These are phyloP conservation scores for Centroberyx gerrardi DNA, from an alignment of 2,797 vertebrate species.

Conservation along the genomic window DNA sequence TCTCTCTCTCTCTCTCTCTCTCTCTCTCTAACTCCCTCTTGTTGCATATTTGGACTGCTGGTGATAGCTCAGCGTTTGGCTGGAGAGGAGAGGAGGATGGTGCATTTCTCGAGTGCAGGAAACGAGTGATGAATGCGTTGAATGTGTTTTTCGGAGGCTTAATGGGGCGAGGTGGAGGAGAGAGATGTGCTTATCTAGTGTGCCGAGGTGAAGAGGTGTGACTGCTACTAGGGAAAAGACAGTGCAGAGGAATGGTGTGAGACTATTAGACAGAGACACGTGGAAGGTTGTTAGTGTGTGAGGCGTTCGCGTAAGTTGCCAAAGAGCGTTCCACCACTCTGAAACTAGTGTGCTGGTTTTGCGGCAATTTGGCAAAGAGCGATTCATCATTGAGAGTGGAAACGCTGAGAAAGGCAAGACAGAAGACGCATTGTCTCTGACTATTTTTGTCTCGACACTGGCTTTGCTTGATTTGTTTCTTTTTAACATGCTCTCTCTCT, in stretches of 20 bases:
- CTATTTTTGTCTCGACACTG: neutral
- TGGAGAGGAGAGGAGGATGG: conserved; percentile 7
- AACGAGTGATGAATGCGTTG: conserved; percentile 21
- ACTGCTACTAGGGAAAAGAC: neutral
- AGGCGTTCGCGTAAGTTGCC: neutral
- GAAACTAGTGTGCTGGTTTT: conserved; percentile 10
- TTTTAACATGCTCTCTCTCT: neutral
- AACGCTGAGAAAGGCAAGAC: neutral
- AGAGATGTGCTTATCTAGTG: conserved; percentile 22
- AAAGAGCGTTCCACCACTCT: neutral
- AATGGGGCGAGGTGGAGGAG: conserved; percentile 16
- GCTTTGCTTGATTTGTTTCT: neutral
- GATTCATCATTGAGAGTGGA: conserved; percentile 3
- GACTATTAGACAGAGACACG: conserved; percentile 10
- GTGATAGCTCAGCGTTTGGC: conserved; percentile 27
- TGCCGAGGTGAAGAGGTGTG: neutral
- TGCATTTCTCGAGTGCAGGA: conserved; percentile 5
- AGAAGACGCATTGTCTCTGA: conserved; percentile 8
- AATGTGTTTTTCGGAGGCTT: conserved; percentile 16
- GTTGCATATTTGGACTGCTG: conserved; percentile 29
- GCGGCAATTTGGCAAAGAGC: neutral
- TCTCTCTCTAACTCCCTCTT: conserved; percentile 12
- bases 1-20: conserved; percentile 13
- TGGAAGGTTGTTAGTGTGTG: neutral
- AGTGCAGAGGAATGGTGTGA: conserved; percentile 7